Evolutionary conservation across 2,113 vertebrate species (phyloP).

Genomic region (Clinocottus analis): DNA sequence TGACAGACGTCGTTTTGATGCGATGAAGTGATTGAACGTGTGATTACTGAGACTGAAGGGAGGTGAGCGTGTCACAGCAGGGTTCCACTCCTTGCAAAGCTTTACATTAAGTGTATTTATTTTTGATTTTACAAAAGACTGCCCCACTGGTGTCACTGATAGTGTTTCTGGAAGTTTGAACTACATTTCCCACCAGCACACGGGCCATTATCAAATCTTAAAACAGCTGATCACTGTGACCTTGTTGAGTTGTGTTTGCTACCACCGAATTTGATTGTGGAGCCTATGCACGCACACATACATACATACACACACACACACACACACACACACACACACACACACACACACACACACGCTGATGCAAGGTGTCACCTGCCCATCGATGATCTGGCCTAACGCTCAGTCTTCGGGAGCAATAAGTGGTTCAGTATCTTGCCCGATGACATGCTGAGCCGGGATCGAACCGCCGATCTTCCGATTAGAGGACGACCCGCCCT

Average conservation of each 20-base stretch:
- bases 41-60: background rate
- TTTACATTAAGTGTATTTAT: background rate
- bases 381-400: background rate
- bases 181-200: slow-evolving; percentile 18
- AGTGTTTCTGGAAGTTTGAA: background rate
- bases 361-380: no score
- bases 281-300: no score
- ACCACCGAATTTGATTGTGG: background rate
- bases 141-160: background rate
- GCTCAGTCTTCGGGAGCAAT: no score
- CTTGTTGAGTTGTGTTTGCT: background rate
- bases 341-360: no score
- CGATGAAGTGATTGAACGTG: slow-evolving; percentile 1
- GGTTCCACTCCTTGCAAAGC: background rate
- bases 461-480: background rate
- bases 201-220: slow-evolving; percentile 3
- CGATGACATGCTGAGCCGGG: background rate
- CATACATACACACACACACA: no score
- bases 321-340: no score
- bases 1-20: slow-evolving; percentile 4
- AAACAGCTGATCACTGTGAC: background rate
- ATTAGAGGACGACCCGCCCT: background rate
- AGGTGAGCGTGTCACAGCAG: background rate
- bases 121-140: background rate
- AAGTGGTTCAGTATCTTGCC: background rate